Conservation (phyloP, 2,113 vertebrate genomes). For the Oreochromis niloticus region DNA sequence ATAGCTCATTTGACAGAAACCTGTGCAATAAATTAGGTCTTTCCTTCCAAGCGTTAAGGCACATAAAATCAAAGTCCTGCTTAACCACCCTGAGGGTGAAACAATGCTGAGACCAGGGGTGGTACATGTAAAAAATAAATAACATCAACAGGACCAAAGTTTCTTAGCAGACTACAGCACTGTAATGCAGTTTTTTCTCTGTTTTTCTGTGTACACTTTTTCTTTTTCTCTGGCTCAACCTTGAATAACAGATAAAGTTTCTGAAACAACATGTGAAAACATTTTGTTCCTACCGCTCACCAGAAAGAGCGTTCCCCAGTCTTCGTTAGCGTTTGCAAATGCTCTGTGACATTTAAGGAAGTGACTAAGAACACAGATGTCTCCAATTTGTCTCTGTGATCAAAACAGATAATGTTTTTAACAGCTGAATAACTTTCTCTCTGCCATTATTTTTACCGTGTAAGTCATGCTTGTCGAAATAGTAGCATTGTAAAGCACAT, state of each 20-base stretch:
- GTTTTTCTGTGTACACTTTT: not conserved
- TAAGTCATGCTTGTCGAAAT: not conserved
- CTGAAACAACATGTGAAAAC: not conserved
- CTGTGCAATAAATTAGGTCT: not conserved
- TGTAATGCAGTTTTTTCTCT: not conserved
- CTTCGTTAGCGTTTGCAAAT: accelerated
- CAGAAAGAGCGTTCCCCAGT: not conserved
- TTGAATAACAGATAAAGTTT: not conserved
- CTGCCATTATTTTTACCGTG: not conserved
- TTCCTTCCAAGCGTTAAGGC: not conserved
- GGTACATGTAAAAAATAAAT: not conserved
- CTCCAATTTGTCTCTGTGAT: not conserved
- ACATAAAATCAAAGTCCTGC: not conserved
- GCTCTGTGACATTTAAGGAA: not conserved
- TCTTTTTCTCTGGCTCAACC: not conserved
- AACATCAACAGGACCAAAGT: not conserved
- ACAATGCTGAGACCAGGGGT: not conserved
- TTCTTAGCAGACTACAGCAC: not conserved
- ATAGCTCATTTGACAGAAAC: not conserved
- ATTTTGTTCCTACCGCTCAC: not conserved
- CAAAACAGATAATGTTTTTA: not conserved
- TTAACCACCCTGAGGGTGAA: not conserved
- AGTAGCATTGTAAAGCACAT: not conserved
- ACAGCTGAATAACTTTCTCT: not conserved
- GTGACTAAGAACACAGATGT: not conserved